These are phyloP conservation scores for Manis javanica DNA, from an alignment of 2,797 vertebrate species.

Conservation along the genomic window DNA sequence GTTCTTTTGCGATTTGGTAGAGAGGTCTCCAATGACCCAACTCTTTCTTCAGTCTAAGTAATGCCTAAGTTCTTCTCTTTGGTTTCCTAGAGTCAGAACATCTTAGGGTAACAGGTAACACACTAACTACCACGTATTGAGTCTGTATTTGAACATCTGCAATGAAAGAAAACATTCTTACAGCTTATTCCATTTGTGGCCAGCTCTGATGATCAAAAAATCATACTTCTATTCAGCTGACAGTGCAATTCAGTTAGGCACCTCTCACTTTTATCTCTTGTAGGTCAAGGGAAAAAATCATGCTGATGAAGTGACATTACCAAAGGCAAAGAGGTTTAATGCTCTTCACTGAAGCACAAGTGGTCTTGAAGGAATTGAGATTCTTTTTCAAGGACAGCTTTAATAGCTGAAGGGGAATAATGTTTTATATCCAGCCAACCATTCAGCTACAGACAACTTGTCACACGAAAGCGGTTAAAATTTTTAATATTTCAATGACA, in stretches of 20 bases:
- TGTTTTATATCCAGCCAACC: slow-evolving; percentile 55
- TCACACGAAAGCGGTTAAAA: slow-evolving; percentile 53
- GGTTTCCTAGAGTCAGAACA: background rate
- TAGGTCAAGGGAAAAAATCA: slow-evolving; percentile 64
- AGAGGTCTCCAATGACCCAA: background rate
- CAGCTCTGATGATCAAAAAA: slow-evolving; percentile 23
- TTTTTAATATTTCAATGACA: slow-evolving; percentile 56
- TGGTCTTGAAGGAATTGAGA: slow-evolving; percentile 71
- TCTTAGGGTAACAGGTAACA: background rate
- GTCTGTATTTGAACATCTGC: slow-evolving; percentile 1
- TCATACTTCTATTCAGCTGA: background rate
- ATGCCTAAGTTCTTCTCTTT: background rate
- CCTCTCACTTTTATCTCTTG: slow-evolving; percentile 32
- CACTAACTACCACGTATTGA: background rate
- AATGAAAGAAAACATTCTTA: slow-evolving; percentile 21
- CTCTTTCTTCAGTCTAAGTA: background rate
- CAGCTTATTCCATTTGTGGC: background rate
- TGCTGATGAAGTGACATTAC: slow-evolving; percentile 62
- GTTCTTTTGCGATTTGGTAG: background rate
- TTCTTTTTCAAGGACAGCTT: slow-evolving; percentile 74
- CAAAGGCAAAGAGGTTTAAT: slow-evolving; percentile 68
- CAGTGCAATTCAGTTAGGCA: slow-evolving; percentile 15
- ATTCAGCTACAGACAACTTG: slow-evolving; percentile 56
- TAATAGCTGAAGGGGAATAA: slow-evolving; percentile 66
- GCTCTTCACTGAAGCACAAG: slow-evolving; percentile 61